Base-by-base conservation (phyloP, 2,888 invertebrate species). In the Andrena praecox region DNA sequence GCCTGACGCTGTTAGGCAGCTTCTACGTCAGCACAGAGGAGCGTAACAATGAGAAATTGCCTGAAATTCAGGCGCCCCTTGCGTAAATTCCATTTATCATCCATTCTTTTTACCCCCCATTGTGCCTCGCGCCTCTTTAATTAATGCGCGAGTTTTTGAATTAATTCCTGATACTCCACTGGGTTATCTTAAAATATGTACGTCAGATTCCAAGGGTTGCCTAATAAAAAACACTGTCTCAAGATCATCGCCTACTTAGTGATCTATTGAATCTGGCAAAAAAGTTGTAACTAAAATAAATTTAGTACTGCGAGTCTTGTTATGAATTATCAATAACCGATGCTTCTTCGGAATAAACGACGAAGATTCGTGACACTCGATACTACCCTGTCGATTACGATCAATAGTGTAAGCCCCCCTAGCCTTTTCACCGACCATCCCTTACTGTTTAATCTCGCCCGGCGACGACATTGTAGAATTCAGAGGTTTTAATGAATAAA, bases 41-140 rank as follows among this genome's bases (percentile, higher is more conserved):
- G 33, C 63, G 70, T 87, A 85, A 89, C 87, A 72, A 88, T 80
- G 82, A 88, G 85, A 84, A 76, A 87, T 89, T 62, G 68, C 50
- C 20, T n/a, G 69, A 48, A 83, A 75, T 72, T 70, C 70, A 12
- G 33, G 2, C 24, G 27, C 12, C 66, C 33, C 59, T 42, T 3
- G 5, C 10, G 56, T 50, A 12, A 68, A 50, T 70, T 56, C 52
- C 69, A 73, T 75, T 63, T 29, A n/a, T 68, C 72, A 80, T 56
- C 33, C 24, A 20, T 31, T 50, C 66, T 50, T 67, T 42, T 29
- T n/a, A 6, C 67, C 8, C 35, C 10, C 0, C 35, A n/a, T 12
- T 31, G 12, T 33, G n/a, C 2, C 6, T 20, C 35, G 8, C 66
- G 16, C 50, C 66, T 67, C 35, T 29, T 3, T 24, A 64, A 77